Conservation (phyloP, 2,888 invertebrate genomes). For the Cerastis leucographa region DNA sequence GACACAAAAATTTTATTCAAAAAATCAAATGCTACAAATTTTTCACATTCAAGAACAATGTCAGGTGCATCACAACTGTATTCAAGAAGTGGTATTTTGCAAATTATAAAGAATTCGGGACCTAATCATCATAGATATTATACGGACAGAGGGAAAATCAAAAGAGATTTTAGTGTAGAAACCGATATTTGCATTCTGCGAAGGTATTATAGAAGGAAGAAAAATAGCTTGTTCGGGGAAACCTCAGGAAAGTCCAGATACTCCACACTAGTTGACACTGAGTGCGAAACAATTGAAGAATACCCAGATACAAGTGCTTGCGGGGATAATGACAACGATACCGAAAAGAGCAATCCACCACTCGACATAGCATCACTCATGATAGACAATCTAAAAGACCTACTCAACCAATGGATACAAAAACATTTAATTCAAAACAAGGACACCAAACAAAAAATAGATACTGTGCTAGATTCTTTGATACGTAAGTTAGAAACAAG, state of each 20-base stretch:
- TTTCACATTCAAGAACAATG: constrained; percentile 76
- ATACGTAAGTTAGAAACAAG: constrained; percentile 71
- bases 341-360: constrained; percentile 60
- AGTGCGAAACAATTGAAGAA: constrained; percentile 73
- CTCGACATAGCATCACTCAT: constrained; percentile 77
- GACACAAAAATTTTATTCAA: constrained; percentile 77
- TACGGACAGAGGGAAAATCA: constrained; percentile 71
- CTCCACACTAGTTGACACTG: constrained; percentile 72
- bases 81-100: constrained; percentile 71
- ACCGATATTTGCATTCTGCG: constrained; percentile 83
- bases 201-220: constrained; percentile 77
- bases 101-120: constrained; percentile 74
- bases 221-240: constrained; percentile 67
- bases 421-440: constrained; percentile 76
- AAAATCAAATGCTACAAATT: constrained; percentile 76
- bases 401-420: constrained; percentile 80
- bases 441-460: constrained; percentile 75
- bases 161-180: constrained; percentile 83
- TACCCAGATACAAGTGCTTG: constrained; percentile 75
- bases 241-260: constrained; percentile 74
- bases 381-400: constrained; percentile 78
- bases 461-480: constrained; percentile 78
- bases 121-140: constrained; percentile 67
- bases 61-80: constrained; percentile 75
- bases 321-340: constrained; percentile 74